Percentiles rank a stretch among this genome's conserved stretches.
Evolutionary conservation across 2,888 invertebrate genomes (phyloP).

Genomic region (Steromphala cineraria): DNA sequence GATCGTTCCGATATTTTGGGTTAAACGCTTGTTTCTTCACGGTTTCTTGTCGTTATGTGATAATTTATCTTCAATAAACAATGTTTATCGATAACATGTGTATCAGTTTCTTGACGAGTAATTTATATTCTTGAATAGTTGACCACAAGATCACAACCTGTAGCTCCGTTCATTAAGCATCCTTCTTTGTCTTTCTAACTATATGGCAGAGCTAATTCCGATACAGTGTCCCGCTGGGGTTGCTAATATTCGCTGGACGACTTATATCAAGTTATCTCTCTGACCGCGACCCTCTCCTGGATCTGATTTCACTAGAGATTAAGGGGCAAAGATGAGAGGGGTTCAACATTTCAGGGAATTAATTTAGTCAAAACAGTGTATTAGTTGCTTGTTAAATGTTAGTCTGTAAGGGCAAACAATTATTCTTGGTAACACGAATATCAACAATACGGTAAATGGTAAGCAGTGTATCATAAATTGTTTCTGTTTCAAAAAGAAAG

Average conservation of each 20-base stretch:
- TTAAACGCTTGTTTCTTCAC: too few relatives aligned
- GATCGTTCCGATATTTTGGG: too few relatives aligned
- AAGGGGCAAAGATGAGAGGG: background rate
- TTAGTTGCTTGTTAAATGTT: background rate
- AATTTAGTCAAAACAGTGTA: constrained; percentile 11
- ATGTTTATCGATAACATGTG: background rate
- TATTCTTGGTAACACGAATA: too few relatives aligned
- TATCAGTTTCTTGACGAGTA: background rate
- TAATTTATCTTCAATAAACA: background rate
- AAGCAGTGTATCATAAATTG: too few relatives aligned
- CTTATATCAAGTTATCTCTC: constrained; percentile 10
- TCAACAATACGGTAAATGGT: too few relatives aligned
- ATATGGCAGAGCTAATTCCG: background rate
- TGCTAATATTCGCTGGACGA: constrained; percentile 12
- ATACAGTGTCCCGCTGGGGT: background rate
- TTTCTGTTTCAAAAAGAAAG: too few relatives aligned
- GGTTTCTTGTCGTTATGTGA: background rate
- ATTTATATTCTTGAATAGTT: background rate
- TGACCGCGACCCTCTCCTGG: constrained; percentile 13
- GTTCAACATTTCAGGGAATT: background rate
- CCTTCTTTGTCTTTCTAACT: background rate
- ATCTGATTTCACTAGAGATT: background rate
- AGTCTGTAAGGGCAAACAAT: too few relatives aligned
- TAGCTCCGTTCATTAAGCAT: background rate
- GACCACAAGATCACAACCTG: background rate